These are phyloP conservation scores for Hephaestus fuliginosus DNA, from an alignment of 2,797 vertebrate genomes.

Conservation along the genomic window DNA sequence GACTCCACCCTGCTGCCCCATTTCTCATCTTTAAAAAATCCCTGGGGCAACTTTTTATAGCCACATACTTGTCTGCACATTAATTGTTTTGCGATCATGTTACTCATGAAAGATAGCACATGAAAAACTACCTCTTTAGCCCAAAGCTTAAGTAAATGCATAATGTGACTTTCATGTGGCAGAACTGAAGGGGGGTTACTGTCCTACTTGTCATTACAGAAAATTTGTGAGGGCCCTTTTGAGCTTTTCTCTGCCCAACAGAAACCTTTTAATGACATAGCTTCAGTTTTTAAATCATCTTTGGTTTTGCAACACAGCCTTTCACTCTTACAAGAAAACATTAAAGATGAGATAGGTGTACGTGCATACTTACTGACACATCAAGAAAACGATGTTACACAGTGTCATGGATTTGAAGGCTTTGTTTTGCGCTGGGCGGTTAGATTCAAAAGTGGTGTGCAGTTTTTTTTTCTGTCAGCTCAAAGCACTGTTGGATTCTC, in stretches of 20 bases:
- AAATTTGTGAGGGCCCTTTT: background rate
- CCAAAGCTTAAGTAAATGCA: conserved; percentile 4
- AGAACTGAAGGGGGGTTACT: background rate
- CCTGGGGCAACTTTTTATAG: conserved; percentile 52
- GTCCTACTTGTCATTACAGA: conserved; percentile 5
- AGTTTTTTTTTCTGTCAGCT: background rate
- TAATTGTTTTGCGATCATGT: conserved; percentile 39
- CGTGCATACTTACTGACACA: background rate
- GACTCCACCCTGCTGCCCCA: conserved; percentile 60
- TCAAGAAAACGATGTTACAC: background rate
- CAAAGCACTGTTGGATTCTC: background rate
- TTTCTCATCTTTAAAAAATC: conserved; percentile 46
- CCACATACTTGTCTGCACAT: conserved; percentile 34
- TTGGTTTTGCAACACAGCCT: conserved; percentile 4
- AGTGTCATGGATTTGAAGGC: background rate
- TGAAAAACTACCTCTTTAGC: background rate
- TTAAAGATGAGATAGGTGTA: background rate
- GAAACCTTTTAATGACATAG: background rate
- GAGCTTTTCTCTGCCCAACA: background rate
- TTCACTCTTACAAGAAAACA: conserved; percentile 2
- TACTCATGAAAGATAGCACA: conserved; percentile 31
- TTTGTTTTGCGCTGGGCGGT: background rate
- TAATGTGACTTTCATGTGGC: conserved; percentile 8
- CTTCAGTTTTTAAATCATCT: background rate
- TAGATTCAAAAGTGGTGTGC: background rate